Evolutionary conservation across 2,888 invertebrate species (phyloP).

Genomic region (Deilephila elpenor): DNA sequence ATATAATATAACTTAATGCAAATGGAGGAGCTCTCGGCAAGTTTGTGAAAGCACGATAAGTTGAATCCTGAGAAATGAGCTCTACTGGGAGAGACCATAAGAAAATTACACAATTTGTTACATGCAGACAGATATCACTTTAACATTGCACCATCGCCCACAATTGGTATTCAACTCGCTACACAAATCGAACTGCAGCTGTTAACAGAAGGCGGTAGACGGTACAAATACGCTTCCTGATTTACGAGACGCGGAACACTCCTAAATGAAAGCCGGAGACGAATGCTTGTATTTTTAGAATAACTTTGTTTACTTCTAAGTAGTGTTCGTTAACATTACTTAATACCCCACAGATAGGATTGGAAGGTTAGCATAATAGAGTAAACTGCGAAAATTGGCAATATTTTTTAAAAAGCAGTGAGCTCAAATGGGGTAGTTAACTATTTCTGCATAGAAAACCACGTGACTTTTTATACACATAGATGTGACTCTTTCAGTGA

Average conservation of each 20-base stretch:
- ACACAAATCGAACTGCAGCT: constrained; percentile 29
- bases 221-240: constrained; percentile 12
- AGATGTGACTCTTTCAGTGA: too few species aligned
- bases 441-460: too few species aligned
- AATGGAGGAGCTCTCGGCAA: constrained; percentile 53
- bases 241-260: not conserved
- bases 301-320: not conserved
- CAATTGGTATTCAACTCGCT: constrained; percentile 31
- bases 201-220: not conserved
- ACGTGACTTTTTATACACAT: too few species aligned
- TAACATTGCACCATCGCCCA: constrained; percentile 26
- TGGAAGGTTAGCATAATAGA: not conserved
- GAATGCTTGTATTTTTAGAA: constrained; percentile 31
- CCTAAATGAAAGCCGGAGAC: not conserved
- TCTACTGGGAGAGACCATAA: constrained; percentile 39
- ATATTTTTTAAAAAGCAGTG: too few species aligned
- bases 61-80: constrained; percentile 66
- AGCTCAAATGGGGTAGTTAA: too few species aligned
- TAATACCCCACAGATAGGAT: too few species aligned
- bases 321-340: not conserved
- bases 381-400: not conserved
- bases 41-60: constrained; percentile 62
- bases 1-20: constrained; percentile 52
- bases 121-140: constrained; percentile 47
- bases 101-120: constrained; percentile 57